These are phyloP conservation scores for Myodes glareolus DNA, from an alignment of 2,113 vertebrate genomes.

Conservation along the genomic window DNA sequence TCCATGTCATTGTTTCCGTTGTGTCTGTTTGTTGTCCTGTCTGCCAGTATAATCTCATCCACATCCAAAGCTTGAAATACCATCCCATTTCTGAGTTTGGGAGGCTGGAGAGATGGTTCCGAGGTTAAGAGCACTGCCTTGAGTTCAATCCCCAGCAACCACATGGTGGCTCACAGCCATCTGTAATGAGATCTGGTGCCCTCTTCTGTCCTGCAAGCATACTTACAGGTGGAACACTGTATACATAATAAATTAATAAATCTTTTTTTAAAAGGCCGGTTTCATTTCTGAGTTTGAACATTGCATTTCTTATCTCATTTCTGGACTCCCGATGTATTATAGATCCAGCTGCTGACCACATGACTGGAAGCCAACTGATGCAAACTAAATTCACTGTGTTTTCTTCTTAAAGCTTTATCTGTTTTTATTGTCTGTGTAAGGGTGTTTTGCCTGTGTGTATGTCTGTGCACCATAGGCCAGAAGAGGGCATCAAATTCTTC, in stretches of 20 bases:
- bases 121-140: too few relatives aligned
- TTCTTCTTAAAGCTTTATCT: slow-evolving; percentile 11
- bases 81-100: slow-evolving; percentile 31
- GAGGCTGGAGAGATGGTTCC: too few relatives aligned
- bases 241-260: too few relatives aligned
- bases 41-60: neutral
- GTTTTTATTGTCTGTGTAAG: neutral
- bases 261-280: too few relatives aligned
- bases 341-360: neutral
- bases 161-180: too few relatives aligned
- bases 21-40: neutral
- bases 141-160: too few relatives aligned
- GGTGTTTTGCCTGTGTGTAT: neutral
- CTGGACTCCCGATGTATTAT: neutral
- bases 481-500: neutral
- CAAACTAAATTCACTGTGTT: neutral
- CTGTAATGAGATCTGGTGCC: too few relatives aligned
- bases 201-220: too few relatives aligned
- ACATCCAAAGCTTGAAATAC: neutral
- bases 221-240: too few relatives aligned
- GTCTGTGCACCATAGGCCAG: neutral
- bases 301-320: slow-evolving; percentile 28
- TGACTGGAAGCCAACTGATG: neutral
- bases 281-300: slow-evolving; percentile 29
- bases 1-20: neutral